phyloP scores from a whole-genome alignment of 2,888 invertebrate species.

The Melinaea menophilus region DNA sequence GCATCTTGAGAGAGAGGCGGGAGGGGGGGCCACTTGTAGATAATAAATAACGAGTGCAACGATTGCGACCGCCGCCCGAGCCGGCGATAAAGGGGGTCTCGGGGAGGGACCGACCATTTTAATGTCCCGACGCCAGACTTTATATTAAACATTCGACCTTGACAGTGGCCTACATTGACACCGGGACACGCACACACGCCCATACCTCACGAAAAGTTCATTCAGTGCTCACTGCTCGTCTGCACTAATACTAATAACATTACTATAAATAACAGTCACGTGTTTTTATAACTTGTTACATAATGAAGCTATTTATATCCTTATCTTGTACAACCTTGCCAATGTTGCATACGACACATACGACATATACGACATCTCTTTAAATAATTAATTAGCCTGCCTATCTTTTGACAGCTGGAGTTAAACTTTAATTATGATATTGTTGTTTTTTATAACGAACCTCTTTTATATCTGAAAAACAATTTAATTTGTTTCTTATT shows the following conservation, averaged over 20 bases:
- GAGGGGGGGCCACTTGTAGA: slow-evolving; percentile 69
- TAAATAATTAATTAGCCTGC: slow-evolving; percentile 9
- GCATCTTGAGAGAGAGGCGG: slow-evolving; percentile 34
- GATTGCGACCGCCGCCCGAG: slow-evolving; percentile 70
- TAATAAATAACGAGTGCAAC: slow-evolving; percentile 78
- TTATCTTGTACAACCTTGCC: slow-evolving; percentile 40
- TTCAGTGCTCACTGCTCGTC: slow-evolving; percentile 68
- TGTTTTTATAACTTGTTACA: slow-evolving; percentile 46
- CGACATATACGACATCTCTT: slow-evolving; percentile 12
- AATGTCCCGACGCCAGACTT: slow-evolving; percentile 77
- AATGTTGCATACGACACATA: slow-evolving; percentile 13
- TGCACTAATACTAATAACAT: slow-evolving; percentile 53
- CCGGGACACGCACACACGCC: slow-evolving; percentile 73
- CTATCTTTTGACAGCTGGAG: slow-evolving; percentile 9
- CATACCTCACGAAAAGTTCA: slow-evolving; percentile 73
- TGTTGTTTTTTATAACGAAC: too few relatives aligned
- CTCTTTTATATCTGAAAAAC: too few relatives aligned
- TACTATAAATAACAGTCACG: slow-evolving; percentile 70
- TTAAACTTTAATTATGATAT: too few relatives aligned
- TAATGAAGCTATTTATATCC: slow-evolving; percentile 28
- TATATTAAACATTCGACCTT: slow-evolving; percentile 79
- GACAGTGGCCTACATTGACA: slow-evolving; percentile 77
- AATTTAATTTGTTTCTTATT: too few relatives aligned
- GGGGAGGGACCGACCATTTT: slow-evolving; percentile 76
- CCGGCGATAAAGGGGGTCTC: slow-evolving; percentile 63